These are phyloP conservation scores for Crocuta crocuta DNA, from an alignment of 2,113 vertebrate species.

Conservation along the genomic window DNA sequence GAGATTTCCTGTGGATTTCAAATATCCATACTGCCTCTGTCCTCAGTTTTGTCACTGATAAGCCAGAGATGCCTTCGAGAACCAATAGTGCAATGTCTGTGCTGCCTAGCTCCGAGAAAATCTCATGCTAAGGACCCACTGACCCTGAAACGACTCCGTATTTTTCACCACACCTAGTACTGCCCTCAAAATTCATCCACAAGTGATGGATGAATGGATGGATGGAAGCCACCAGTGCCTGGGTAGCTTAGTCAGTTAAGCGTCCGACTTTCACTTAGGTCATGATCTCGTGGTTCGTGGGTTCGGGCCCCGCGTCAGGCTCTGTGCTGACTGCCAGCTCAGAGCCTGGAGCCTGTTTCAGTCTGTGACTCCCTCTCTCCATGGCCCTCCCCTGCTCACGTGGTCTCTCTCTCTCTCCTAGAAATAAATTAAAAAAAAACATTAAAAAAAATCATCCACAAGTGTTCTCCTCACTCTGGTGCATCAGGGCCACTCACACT, in stretches of 20 bases:
- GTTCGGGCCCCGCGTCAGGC: too few relatives aligned
- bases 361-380: too few relatives aligned
- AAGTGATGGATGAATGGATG: too few relatives aligned
- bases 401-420: too few relatives aligned
- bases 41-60: slow-evolving; percentile 24
- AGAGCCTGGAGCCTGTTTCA: too few relatives aligned
- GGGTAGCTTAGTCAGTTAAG: too few relatives aligned
- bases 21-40: slow-evolving; percentile 50
- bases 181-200: not conserved
- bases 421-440: too few relatives aligned
- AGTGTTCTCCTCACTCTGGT: not conserved
- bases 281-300: too few relatives aligned
- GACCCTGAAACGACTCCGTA: not conserved
- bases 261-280: too few relatives aligned
- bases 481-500: not conserved
- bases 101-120: not conserved
- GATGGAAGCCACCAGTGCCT: too few relatives aligned
- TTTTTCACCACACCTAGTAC: not conserved
- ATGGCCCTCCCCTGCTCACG: too few relatives aligned
- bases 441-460: not conserved
- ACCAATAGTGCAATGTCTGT: not conserved
- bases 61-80: slow-evolving; percentile 25
- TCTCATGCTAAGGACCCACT: not conserved
- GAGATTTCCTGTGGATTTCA: slow-evolving; percentile 72
- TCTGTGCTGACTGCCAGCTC: too few relatives aligned